Percentiles rank a stretch among this genome's conserved stretches.
phyloP scores from a whole-genome alignment of 2,113 vertebrate species.

The Loxodonta africana region DNA sequence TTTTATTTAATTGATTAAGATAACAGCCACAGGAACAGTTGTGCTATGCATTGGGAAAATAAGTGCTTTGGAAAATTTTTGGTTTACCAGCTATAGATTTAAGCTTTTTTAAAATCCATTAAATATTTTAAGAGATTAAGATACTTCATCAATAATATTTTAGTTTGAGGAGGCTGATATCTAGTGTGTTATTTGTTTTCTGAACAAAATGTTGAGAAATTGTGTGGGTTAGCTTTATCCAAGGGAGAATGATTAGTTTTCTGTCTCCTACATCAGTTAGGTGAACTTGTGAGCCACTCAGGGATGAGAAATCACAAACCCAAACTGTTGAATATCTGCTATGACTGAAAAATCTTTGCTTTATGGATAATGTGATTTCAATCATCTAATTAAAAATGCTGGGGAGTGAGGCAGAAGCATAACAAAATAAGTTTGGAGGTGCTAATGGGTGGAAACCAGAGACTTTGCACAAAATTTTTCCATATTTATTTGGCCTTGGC shows the following conservation, averaged over 20 bases:
- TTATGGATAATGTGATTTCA: background rate
- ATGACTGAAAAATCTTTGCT: background rate
- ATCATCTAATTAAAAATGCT: background rate
- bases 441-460: background rate
- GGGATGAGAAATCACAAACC: background rate
- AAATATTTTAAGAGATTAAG: background rate
- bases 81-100: background rate
- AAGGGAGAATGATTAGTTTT: background rate
- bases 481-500: background rate
- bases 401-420: background rate
- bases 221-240: background rate
- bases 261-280: background rate
- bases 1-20: constrained; percentile 35
- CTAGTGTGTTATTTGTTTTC: constrained; percentile 6
- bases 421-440: background rate
- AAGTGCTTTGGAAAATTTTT: background rate
- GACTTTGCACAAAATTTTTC: background rate
- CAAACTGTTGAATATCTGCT: background rate
- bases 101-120: constrained; percentile 13
- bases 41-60: background rate
- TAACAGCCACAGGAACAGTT: background rate
- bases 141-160: background rate
- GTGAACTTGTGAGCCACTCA: background rate
- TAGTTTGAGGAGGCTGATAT: background rate
- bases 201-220: background rate